Percentiles rank a stretch among this genome's conserved stretches.
These are phyloP conservation scores for Beaufortia kweichowensis DNA, from an alignment of 2,113 vertebrate species.

Conservation along the genomic window DNA sequence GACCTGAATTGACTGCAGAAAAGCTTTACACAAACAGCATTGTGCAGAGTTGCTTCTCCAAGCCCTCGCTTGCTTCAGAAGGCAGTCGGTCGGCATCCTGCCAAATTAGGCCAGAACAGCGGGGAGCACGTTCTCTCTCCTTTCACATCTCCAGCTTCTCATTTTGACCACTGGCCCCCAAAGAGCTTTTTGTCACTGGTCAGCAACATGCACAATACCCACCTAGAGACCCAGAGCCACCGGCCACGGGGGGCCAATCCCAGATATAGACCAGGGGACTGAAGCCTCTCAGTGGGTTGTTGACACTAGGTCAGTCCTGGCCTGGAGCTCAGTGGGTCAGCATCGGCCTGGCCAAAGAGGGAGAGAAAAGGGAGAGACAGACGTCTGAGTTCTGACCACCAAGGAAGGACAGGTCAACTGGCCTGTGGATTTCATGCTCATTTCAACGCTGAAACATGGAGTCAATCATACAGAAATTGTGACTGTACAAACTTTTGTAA, in stretches of 20 bases:
- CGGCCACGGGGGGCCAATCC: constrained; percentile 56
- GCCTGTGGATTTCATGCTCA: constrained; percentile 26
- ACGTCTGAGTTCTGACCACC: constrained; percentile 51
- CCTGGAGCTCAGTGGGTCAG: constrained; percentile 50
- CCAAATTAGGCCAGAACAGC: constrained; percentile 68
- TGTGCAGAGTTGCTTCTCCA: constrained; percentile 64
- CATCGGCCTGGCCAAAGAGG: constrained; percentile 27
- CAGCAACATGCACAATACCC: constrained; percentile 66
- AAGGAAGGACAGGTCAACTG: constrained; percentile 34
- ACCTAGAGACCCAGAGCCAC: constrained; percentile 61
- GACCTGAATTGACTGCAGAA: constrained; percentile 64
- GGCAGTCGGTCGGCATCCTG: constrained; percentile 64
- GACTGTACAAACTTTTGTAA: too few relatives aligned
- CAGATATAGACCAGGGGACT: constrained; percentile 21
- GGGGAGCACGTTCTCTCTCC: constrained; percentile 60
- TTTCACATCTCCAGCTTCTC: constrained; percentile 55
- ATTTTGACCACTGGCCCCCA: constrained; percentile 59
- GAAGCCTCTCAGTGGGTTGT: constrained; percentile 48
- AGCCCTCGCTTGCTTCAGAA: constrained; percentile 57
- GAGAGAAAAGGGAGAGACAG: constrained; percentile 43
- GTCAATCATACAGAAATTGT: neutral
- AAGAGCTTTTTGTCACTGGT: constrained; percentile 63
- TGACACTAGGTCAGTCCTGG: constrained; percentile 55
- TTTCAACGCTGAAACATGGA: constrained; percentile 17
- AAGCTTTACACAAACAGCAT: constrained; percentile 77